These are phyloP conservation scores for Sclerodermus sp. DNA, from an alignment of 2,888 invertebrate genomes.

Conservation along the genomic window DNA sequence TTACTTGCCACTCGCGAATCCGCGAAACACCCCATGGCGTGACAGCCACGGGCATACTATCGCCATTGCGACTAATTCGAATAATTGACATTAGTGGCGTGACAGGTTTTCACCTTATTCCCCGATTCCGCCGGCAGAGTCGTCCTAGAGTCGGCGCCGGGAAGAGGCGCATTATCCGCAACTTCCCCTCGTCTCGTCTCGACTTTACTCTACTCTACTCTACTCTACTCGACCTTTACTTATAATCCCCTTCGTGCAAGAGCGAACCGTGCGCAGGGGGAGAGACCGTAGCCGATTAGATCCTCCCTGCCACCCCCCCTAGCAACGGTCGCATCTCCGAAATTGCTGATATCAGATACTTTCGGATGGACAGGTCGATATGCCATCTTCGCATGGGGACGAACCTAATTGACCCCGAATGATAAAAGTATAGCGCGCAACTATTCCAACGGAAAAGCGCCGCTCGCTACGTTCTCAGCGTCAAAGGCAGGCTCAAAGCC, in stretches of 20 bases:
- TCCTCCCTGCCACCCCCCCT: conserved; percentile 9
- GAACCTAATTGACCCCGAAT: too few species aligned
- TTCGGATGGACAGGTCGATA: conserved; percentile 11
- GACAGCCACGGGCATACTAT: too few species aligned
- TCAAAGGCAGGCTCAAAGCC: too few species aligned
- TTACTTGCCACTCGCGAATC: too few species aligned
- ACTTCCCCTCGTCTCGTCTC: too few species aligned
- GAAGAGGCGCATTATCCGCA: conserved; percentile 13
- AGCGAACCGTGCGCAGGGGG: conserved; percentile 21
- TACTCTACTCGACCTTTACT: conserved; percentile 26
- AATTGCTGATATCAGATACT: conserved; percentile 25
- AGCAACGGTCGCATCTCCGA: conserved; percentile 19
- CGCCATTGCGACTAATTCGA: neutral
- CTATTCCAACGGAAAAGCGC: too few species aligned
- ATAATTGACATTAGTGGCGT: neutral
- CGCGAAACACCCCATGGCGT: too few species aligned
- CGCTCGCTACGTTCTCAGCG: too few species aligned
- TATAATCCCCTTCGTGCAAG: conserved; percentile 25
- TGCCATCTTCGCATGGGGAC: neutral
- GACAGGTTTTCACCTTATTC: neutral
- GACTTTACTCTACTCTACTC: too few species aligned
- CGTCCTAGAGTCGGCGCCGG: too few species aligned
- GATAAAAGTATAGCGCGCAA: too few species aligned
- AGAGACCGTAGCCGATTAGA: conserved; percentile 21
- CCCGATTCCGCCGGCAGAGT: neutral